These are phyloP conservation scores for Trissolcus brochymenae DNA, from an alignment of 2,888 invertebrate genomes.

Conservation along the genomic window DNA sequence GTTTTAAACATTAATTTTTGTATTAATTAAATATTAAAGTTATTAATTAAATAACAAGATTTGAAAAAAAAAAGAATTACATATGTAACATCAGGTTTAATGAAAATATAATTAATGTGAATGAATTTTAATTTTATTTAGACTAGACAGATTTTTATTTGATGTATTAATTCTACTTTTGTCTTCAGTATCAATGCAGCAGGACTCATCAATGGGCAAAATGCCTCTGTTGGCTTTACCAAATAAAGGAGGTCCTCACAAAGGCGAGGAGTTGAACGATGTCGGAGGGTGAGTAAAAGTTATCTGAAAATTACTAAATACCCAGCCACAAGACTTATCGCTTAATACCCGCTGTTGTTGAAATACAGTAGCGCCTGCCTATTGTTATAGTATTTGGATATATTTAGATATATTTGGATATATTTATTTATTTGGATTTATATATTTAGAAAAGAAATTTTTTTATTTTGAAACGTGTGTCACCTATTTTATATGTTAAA, in stretches of 20 bases:
- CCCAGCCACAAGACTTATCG: conserved; percentile 49
- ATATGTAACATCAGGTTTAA: neutral
- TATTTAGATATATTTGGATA: too few species aligned
- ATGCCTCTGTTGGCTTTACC: conserved; percentile 69
- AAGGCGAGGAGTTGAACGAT: conserved; percentile 77
- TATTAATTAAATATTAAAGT: too few species aligned
- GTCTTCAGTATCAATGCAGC: conserved; percentile 45
- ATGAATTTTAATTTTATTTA: conserved; percentile 1
- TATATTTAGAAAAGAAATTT: conserved; percentile 4
- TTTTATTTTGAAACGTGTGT: neutral
- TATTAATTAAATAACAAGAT: too few species aligned
- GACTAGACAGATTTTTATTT: neutral
- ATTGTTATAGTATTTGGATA: conserved; percentile 62
- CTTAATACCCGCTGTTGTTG: conserved; percentile 53
- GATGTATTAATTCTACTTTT: conserved; percentile 1
- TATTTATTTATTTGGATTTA: too few species aligned
- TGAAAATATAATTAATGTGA: neutral
- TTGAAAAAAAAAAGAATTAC: too few species aligned
- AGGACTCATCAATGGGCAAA: conserved; percentile 63
- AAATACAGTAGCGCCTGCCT: conserved; percentile 69
- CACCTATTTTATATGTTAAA: too few species aligned
- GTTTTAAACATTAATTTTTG: too few species aligned
- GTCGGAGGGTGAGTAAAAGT: conserved; percentile 79
- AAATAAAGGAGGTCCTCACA: conserved; percentile 72
- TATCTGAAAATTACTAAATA: conserved; percentile 46